Evolutionary conservation across 2,888 invertebrate genomes (phyloP).

Genomic region (Lissonota sp.): DNA sequence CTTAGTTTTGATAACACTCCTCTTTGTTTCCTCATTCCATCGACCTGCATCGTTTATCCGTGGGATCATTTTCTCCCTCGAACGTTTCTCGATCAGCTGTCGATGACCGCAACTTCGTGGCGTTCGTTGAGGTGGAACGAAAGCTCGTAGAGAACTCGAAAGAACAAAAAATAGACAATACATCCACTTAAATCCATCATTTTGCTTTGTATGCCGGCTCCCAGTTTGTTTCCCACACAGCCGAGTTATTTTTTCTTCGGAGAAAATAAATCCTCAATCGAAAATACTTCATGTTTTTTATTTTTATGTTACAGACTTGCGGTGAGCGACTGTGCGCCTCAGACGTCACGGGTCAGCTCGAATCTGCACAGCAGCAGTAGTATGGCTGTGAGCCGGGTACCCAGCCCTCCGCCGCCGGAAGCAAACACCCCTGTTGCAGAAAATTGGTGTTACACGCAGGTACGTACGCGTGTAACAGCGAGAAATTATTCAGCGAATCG

Average conservation of each 20-base stretch:
- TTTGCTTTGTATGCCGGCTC: neutral
- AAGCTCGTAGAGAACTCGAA: constrained; percentile 7
- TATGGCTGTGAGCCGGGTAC: constrained; percentile 98
- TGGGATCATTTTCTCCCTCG: constrained; percentile 69
- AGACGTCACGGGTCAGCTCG: constrained; percentile 95
- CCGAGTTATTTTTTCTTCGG: neutral
- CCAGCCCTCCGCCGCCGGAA: constrained; percentile 97
- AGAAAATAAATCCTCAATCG: constrained; percentile 5
- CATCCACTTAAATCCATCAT: constrained; percentile 12
- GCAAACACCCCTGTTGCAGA: constrained; percentile 99
- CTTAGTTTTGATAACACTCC: too few species aligned
- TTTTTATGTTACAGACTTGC: constrained; percentile 88
- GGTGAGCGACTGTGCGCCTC: constrained; percentile 91
- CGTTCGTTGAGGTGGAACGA: neutral
- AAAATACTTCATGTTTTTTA: constrained; percentile 16
- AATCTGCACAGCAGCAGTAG: constrained; percentile 92
- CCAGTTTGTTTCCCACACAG: neutral
- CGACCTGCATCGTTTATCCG: neutral
- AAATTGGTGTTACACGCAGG: constrained; percentile 99
- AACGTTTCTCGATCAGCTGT: constrained; percentile 73
- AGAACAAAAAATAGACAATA: neutral
- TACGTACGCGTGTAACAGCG: constrained; percentile 83
- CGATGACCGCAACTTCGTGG: constrained; percentile 63
- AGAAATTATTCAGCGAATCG: neutral
- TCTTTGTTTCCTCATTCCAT: too few species aligned